phyloP scores from a whole-genome alignment of 2,113 vertebrate genomes.

The Cephalopholis sonnerati region DNA sequence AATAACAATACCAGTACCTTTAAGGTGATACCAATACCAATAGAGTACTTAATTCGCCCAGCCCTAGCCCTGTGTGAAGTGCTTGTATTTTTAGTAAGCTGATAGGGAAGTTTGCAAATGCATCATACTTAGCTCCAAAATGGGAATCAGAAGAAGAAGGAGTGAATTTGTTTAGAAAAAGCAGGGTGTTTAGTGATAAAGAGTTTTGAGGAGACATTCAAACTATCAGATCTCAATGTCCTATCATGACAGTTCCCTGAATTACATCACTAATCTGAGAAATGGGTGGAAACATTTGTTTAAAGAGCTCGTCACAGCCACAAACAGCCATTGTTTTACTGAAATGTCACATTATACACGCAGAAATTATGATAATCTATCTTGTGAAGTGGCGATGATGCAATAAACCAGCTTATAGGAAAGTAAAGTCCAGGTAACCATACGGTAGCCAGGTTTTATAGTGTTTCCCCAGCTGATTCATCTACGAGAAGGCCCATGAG shows the following conservation, averaged over 20 bases:
- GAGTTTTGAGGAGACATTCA: neutral
- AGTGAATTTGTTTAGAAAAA: neutral
- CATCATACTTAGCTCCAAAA: neutral
- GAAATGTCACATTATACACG: constrained; percentile 49
- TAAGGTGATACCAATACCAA: no score
- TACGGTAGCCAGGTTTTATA: constrained; percentile 55
- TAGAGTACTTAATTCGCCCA: no score
- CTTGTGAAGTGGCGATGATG: constrained; percentile 39
- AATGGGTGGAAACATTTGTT: constrained; percentile 17
- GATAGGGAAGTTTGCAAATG: constrained; percentile 1
- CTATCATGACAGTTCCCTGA: neutral
- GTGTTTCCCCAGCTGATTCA: constrained; percentile 56
- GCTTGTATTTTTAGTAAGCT: neutral
- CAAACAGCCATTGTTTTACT: constrained; percentile 51
- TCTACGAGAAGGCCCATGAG: constrained; percentile 59
- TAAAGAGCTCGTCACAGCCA: constrained; percentile 35
- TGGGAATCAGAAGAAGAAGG: neutral
- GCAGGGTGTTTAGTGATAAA: neutral
- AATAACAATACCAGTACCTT: no score
- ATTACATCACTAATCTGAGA: neutral
- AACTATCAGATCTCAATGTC: no score
- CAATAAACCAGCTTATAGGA: constrained; percentile 76
- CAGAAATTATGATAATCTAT: constrained; percentile 37
- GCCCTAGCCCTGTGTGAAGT: neutral
- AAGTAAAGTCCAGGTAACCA: constrained; percentile 74